These are phyloP conservation scores for Calcarius lapponicus DNA, from an alignment of 2,797 vertebrate species.

Conservation along the genomic window DNA sequence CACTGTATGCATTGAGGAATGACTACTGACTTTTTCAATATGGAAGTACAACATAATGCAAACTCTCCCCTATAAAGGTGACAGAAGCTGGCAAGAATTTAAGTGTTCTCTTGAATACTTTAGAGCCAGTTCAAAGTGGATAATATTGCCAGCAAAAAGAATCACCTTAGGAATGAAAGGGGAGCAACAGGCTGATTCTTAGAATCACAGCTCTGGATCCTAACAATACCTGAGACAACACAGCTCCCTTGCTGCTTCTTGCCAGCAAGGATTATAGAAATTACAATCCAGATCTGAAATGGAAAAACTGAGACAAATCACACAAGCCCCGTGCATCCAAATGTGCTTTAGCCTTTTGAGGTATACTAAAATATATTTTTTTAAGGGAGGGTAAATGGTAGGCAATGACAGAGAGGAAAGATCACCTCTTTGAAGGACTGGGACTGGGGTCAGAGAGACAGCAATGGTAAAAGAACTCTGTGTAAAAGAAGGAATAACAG, in stretches of 20 bases:
- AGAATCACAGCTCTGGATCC: background rate
- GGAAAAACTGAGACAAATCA: background rate
- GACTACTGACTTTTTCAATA: background rate
- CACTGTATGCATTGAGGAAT: background rate
- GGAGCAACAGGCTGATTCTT: background rate
- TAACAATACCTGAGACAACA: background rate
- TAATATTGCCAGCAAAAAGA: background rate
- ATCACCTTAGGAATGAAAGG: background rate
- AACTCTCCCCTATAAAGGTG: background rate
- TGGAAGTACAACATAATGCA: background rate
- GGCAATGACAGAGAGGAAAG: background rate
- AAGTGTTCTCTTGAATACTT: background rate
- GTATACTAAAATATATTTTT: background rate
- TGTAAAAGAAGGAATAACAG: background rate
- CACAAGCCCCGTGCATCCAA: background rate
- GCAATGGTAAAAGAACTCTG: rapidly evolving
- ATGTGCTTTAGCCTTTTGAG: background rate
- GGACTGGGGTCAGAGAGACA: background rate
- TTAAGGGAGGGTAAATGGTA: background rate
- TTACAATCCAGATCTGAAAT: background rate
- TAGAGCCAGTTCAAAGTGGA: background rate
- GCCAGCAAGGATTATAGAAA: background rate
- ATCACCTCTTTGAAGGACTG: background rate
- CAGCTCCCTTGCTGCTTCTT: background rate
- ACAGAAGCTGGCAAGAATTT: background rate